Base-by-base conservation (phyloP, 1,140 invertebrate genomes). In the Goniozus legneri region DNA sequence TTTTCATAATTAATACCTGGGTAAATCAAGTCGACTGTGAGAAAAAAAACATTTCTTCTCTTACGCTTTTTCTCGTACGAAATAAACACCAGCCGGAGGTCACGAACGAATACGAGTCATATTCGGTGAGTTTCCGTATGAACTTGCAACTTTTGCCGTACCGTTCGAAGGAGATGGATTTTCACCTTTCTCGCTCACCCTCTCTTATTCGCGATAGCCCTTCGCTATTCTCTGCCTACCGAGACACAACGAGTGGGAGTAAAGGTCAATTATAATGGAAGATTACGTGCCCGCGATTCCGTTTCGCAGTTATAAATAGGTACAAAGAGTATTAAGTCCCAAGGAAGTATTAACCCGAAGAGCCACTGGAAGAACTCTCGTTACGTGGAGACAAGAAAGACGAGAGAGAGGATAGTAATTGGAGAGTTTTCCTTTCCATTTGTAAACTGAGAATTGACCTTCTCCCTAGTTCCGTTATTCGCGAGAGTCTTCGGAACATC, bases 1-100 rank as follows among this genome's bases (percentile, higher is more conserved):
- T 73, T 69, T 69, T 69, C 69, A 69, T 73, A 71, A 73, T 73
- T 70, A 69, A 73, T 73, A 73, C 66, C 63, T 59, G 64, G 55
- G 63, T 64, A 60, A 69, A 70, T 67, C 65, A 69, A 73, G 62
- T 70, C 62, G 59, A 57, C 24, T 53, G 50, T 39, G 31, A 48
- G 62, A 55, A 56, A 64, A 58, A 34, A 49, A 60, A 44, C 35
- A 47, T 66, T 61, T 66, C n/a, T n/a, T n/a, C n/a, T n/a, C n/a
- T n/a, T n/a, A n/a, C n/a, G n/a, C n/a, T n/a, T n/a, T n/a, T n/a
- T n/a, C n/a, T n/a, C n/a, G n/a, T 60, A 33, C 49, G 62, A 64
- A 68, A 69, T 63, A 70, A 69, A 70, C 66, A 62, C 49, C 44
- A 34, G 59, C 47, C 49, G 44, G 47, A 47, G 50, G 24, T 43